phyloP scores from a whole-genome alignment of 2,113 vertebrate species.

The Pollachius pollachius region DNA sequence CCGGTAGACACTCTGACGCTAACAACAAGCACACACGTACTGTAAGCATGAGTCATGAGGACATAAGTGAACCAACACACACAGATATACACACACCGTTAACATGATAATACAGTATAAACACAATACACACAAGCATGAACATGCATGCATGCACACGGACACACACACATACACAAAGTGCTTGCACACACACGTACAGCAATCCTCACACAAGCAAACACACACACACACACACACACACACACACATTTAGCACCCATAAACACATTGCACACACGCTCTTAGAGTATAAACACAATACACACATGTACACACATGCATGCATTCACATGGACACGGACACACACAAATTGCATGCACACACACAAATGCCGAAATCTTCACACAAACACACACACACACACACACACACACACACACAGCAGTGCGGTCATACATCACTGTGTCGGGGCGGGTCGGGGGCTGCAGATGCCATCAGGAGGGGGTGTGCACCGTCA shows the following conservation, averaged over 20 bases:
- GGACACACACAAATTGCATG: not conserved
- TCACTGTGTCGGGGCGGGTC: conserved; percentile 4
- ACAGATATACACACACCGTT: conserved; percentile 27
- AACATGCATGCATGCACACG: too few relatives aligned
- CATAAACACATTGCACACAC: too few relatives aligned
- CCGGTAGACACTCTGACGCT: conserved; percentile 16
- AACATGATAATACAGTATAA: too few relatives aligned
- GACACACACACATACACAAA: not conserved
- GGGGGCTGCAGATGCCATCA: not conserved
- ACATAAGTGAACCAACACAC: not conserved
- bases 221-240: not conserved
- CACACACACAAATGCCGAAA: not conserved
- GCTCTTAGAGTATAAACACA: too few relatives aligned
- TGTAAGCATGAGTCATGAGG: too few relatives aligned
- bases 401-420: not conserved
- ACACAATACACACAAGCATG: not conserved
- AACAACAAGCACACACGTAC: conserved; percentile 32
- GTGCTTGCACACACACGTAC: conserved; percentile 1
- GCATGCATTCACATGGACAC: not conserved
- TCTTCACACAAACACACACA: not conserved
- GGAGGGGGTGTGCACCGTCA: conserved; percentile 46
- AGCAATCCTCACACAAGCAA: not conserved
- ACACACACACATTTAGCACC: too few relatives aligned
- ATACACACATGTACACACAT: not conserved
- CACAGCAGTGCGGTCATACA: conserved; percentile 1